Base-by-base conservation (phyloP, 2,888 invertebrate genomes). In the Rotaria sp. region DNA sequence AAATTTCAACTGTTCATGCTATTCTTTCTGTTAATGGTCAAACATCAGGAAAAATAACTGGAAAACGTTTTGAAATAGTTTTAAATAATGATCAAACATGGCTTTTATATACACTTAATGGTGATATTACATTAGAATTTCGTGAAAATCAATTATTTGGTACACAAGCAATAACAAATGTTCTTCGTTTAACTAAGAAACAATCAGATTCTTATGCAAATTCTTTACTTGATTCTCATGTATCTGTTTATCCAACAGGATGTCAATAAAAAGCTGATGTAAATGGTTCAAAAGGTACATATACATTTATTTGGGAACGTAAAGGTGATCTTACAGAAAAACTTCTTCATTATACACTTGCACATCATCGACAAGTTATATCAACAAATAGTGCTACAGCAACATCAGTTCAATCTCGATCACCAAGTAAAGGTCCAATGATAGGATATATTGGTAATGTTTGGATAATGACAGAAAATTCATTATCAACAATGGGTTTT, bases 1-100 rank as follows among this genome's bases (percentile, higher is more conserved):
- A 38, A 21, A 35, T 86, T 21, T 59, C 48, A 8, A 84, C 86
- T 30, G 48, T 84, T 24, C 86, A 86, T 55, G 86, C 86, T 24
- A 84, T 86, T 50, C 18, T 86, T 3, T 84, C 45, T 11, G 45
- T 86, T 4, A 84, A 86, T 38, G 55, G 30, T 38, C 57, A 84
- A 59, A 84, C 86, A n/a, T 57, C 55, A 11, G 45, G 67, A 26
- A n/a, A 2, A 26, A 50, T 86, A 18, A 86, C 45, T 26, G 18
- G 75, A 8, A 45, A 75, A 41, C 75, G 75, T 41, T 75, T 75
- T 41, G 75, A 75, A 75, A 41, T 75, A 18, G 24, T 4, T 10
- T 26, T 75, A 21, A 75, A 75, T 75, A 75, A 75, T 75, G 75
- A 45, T 26, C 75, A 75, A 75, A 75, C 45, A 11, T 75, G 75